Conservation (phyloP, 2,888 invertebrate genomes). For the Eupithecia pulchellata region DNA sequence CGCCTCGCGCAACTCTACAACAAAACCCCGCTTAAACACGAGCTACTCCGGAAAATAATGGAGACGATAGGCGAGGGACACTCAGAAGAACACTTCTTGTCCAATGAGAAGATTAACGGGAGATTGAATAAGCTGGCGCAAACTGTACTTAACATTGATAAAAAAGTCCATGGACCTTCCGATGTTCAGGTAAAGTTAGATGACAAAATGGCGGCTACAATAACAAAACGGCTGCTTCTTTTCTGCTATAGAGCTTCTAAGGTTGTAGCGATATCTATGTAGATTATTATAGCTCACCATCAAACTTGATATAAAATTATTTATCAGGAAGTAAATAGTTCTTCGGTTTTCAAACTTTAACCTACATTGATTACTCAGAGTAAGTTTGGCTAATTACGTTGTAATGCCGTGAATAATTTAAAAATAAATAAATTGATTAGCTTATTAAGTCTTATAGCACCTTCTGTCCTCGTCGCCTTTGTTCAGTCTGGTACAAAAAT, state of each 20-base stretch:
- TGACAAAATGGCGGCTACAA: neutral
- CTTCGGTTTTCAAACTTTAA: neutral
- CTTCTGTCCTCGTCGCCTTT: too few species aligned
- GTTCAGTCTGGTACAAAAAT: too few species aligned
- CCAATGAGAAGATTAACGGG: conserved; percentile 60
- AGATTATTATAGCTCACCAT: too few species aligned
- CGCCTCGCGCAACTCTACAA: conserved; percentile 79
- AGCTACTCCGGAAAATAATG: conserved; percentile 80
- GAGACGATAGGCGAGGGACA: conserved; percentile 64
- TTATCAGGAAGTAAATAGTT: neutral
- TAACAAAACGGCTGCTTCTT: neutral
- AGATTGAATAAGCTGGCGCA: conserved; percentile 64
- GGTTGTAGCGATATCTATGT: too few species aligned
- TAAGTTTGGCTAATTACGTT: too few species aligned
- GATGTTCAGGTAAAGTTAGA: conserved; percentile 68
- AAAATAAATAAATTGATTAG: neutral
- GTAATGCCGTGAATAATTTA: too few species aligned
- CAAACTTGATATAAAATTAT: too few species aligned
- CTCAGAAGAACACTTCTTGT: conserved; percentile 66
- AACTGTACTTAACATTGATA: conserved; percentile 62
- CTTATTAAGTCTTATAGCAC: too few species aligned
- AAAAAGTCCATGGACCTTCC: conserved; percentile 68
- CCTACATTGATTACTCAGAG: too few species aligned
- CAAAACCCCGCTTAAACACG: conserved; percentile 88
- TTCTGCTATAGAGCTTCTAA: neutral